Conservation (phyloP, 2,797 vertebrate species). For the Pseudopleuronectes americanus region DNA sequence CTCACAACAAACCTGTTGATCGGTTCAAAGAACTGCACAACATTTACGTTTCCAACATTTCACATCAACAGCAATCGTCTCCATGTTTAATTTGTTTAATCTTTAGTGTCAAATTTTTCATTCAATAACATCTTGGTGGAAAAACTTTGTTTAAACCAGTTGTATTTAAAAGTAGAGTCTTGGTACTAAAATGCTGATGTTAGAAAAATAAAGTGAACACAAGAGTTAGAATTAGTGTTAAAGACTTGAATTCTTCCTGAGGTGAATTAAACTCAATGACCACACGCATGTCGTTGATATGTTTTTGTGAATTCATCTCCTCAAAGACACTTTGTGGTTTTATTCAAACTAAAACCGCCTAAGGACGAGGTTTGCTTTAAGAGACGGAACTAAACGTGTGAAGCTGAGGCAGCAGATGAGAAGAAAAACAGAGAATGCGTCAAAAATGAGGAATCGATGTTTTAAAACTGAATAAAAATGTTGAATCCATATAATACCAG, state of each 20-base stretch:
- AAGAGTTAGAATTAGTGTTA: neutral
- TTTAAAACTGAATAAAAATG: slow-evolving; percentile 31
- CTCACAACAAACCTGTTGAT: too few relatives aligned
- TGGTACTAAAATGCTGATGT: neutral
- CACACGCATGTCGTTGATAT: neutral
- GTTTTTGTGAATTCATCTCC: neutral
- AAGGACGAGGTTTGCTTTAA: too few relatives aligned
- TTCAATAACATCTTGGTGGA: too few relatives aligned
- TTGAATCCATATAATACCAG: slow-evolving; percentile 22
- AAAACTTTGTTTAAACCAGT: neutral
- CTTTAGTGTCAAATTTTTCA: neutral
- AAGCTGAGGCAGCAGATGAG: too few relatives aligned
- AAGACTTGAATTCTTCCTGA: neutral
- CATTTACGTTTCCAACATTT: too few relatives aligned
- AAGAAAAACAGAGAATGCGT: slow-evolving; percentile 9
- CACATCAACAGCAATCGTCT: too few relatives aligned
- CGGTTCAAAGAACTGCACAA: too few relatives aligned
- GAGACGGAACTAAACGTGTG: too few relatives aligned
- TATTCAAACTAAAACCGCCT: too few relatives aligned
- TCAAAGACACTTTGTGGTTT: neutral
- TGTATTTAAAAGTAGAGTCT: neutral
- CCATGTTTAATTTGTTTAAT: too few relatives aligned
- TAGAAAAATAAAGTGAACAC: neutral
- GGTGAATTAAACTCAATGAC: neutral
- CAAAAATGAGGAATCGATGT: slow-evolving; percentile 49